Evolutionary conservation across 2,797 vertebrate species (phyloP), one percentile per base, ranked within the genome.

Genomic region (Bufotes viridis): DNA sequence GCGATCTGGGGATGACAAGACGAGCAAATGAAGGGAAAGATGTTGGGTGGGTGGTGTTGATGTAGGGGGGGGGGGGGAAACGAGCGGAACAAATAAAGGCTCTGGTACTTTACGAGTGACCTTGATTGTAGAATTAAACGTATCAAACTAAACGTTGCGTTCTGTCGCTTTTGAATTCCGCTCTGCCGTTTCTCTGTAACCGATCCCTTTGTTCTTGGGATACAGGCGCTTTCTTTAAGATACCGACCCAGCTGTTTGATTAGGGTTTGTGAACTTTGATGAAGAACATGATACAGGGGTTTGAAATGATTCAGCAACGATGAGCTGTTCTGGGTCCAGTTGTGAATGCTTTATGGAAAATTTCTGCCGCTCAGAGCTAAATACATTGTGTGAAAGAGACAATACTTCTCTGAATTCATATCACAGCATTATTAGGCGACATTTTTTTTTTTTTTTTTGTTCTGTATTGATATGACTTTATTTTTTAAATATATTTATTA

Each of bases 121-220:
- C 95, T 95, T 95, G 93, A 95, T 95, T 95, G 94, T 92, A 57
- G 89, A 93, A 95, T 94, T 95, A 94, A 95, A 94, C 91, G 94
- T 94, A 95, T 93, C 93, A 89, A 93, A 90, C 67, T 0, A 89
- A 85, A 81, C 85, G 81, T 91, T 87, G 61, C 20, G 61, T 42
- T 94, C 93, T 95, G 93, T 94, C 94, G 90, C 92, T 92, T 94
- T 92, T 88, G 90, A 92, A 92, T 93, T 91, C 86, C 70, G 11
- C 76, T 90, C 81, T 92, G 53, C 86, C 89, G 83, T 86, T 94
- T 95, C 92, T 91, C 90, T 92, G 90, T 91, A 92, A 93, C 93
- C 90, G 67, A 91, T 91, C 90, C 42, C 88, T 93, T 92, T 94
- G 91, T 91, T 91, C 93, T 90, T 85, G 90, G 15, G 0, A 78